phyloP scores from a whole-genome alignment of 2,113 vertebrate species.

The Pteronura brasiliensis region DNA sequence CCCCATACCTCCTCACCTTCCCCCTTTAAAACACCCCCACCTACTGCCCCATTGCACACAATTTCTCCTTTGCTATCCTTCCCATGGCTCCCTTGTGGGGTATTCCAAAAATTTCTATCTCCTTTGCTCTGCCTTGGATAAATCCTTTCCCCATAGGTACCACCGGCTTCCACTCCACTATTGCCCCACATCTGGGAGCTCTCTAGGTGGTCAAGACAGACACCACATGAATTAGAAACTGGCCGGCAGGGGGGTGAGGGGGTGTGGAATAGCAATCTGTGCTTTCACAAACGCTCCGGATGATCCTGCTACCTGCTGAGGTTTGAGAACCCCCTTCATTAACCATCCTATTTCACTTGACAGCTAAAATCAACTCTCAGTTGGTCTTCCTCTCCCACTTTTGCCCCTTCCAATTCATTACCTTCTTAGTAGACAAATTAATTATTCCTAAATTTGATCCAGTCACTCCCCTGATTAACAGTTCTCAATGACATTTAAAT shows the following conservation, averaged over 20 bases:
- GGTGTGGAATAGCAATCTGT: accelerated
- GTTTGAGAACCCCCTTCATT: neutral
- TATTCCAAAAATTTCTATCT: neutral
- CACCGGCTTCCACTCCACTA: neutral
- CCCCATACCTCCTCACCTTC: neutral
- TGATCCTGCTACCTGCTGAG: neutral
- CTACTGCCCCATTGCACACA: neutral
- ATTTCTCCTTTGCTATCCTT: neutral
- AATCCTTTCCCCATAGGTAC: neutral
- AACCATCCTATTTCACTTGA: neutral
- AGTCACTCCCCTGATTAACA: neutral
- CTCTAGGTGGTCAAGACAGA: neutral
- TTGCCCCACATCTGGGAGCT: neutral
- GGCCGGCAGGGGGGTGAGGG: too few species aligned
- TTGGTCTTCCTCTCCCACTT: neutral
- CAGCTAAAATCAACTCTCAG: neutral
- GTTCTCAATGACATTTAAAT: neutral
- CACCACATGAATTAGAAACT: neutral
- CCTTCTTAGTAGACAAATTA: neutral
- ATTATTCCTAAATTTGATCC: neutral
- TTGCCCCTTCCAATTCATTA: neutral
- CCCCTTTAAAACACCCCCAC: neutral
- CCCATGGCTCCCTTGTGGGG: neutral
- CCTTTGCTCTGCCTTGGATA: neutral
- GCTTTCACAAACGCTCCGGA: neutral